Base-by-base conservation (phyloP, 2,797 vertebrate genomes). In the Sebastes taczanowskii region DNA sequence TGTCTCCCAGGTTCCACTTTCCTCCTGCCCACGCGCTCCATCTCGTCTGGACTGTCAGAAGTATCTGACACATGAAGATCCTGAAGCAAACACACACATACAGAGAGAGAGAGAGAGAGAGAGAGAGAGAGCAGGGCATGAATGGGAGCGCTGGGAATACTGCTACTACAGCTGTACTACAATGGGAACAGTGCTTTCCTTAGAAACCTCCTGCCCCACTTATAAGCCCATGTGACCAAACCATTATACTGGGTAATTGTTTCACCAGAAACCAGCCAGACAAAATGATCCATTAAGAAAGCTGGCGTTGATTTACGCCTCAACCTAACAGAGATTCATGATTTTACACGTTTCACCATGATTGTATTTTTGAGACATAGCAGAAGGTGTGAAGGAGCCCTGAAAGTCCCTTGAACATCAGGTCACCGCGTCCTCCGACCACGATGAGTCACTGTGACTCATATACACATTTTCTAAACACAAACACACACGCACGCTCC, bases 21-120 rank as follows among this genome's bases (percentile, higher is more conserved):
- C 66, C 78, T 96, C 85, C 92, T 95, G 46, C 85, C 88, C 27
- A 95, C 7, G 16, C 86, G 78, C 49, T 98, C 96, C 98, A 99
- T 98, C 90, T 92, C 86, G 7, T 30, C 86, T 0, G 62, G 67
- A 67, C 60, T 83, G 78, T 94, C 92, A 88, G 91, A 85, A 66
- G 78, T 80, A 81, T 94, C 91, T 86, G 89, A 93, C 86, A 83
- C 88, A 62, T 91, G 85, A 83, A 88, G 91, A 87, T 96, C 95
- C 96, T 96, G 93, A 70, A 83, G 42, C 74, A 75, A 66, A 78
- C 65, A 73, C 72, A 85, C 71, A 86, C 6, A 60, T 1, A 81
- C 25, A 78, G 10, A 74, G 6, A 49, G 23, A 63, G 35, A 16
- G 74, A 34, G 64, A 27, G 38, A 25, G 25, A 25, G 25, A 78